Evolutionary conservation across 2,797 vertebrate genomes (phyloP).

Genomic region (Cuniculus paca): DNA sequence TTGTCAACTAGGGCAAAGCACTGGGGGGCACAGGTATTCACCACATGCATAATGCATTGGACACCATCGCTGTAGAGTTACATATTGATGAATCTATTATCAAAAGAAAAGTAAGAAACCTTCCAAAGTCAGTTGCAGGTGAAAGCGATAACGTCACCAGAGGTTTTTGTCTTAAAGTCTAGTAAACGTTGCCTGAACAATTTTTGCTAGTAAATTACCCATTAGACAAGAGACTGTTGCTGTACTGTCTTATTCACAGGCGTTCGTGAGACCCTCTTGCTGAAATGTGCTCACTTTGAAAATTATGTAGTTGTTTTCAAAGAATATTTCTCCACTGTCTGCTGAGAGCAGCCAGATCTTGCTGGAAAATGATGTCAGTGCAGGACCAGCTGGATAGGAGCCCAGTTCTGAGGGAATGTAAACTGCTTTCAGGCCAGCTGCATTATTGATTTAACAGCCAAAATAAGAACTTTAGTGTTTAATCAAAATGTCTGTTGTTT

Average conservation of each 20-base stretch:
- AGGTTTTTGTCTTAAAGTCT: slow-evolving; percentile 13
- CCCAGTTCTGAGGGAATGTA: slow-evolving; percentile 82
- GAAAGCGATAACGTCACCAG: neutral
- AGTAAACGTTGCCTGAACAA: neutral
- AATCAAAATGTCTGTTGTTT: slow-evolving; percentile 84
- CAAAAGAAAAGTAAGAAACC: neutral
- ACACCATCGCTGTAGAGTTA: neutral
- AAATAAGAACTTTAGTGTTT: slow-evolving; percentile 84
- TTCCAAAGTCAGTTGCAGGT: neutral
- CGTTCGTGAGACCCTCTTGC: slow-evolving; percentile 57
- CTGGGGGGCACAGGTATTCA: neutral
- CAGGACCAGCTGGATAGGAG: slow-evolving; percentile 66
- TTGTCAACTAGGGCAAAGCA: neutral
- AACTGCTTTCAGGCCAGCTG: slow-evolving; percentile 78
- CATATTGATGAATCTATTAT: neutral
- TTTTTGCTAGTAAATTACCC: slow-evolving; percentile 32
- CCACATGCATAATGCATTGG: neutral
- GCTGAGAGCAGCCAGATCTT: slow-evolving; percentile 50
- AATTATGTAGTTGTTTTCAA: slow-evolving; percentile 68
- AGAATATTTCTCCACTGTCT: slow-evolving; percentile 58
- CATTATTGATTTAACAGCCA: slow-evolving; percentile 84
- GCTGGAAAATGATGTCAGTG: slow-evolving; percentile 83
- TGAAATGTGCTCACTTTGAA: slow-evolving; percentile 68
- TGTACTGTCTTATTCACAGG: slow-evolving; percentile 63
- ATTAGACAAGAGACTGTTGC: slow-evolving; percentile 4